phyloP scores from a whole-genome alignment of 1,140 invertebrate species.

The Dendrolimus punctatus region DNA sequence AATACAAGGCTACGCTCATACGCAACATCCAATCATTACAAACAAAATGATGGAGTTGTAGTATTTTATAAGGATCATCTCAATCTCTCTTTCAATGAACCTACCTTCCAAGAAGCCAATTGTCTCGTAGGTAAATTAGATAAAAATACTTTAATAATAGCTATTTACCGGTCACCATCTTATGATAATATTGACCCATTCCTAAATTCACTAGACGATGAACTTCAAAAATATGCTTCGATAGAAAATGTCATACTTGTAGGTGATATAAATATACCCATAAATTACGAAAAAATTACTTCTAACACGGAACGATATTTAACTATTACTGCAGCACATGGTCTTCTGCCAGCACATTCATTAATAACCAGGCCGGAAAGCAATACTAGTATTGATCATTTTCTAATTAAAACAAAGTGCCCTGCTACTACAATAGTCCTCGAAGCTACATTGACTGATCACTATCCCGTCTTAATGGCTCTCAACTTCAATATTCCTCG shows the following conservation, averaged over 20 bases:
- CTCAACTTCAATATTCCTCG: background rate
- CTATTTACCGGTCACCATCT: constrained; percentile 19
- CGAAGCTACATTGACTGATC: constrained; percentile 1
- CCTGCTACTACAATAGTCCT: background rate
- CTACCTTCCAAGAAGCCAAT: constrained; percentile 1
- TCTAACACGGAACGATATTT: constrained; percentile 2
- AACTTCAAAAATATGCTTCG: background rate
- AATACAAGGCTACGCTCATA: background rate
- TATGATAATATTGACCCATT: constrained; percentile 12
- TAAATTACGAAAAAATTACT: background rate
- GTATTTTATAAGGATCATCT: constrained; percentile 11
- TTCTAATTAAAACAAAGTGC: background rate
- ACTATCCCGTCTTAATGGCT: background rate
- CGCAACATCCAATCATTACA: constrained; percentile 3
- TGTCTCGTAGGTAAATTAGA: constrained; percentile 7
- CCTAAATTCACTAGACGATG: constrained; percentile 7
- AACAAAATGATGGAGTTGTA: constrained; percentile 20
- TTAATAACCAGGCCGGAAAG: background rate
- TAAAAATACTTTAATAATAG: constrained; percentile 7
- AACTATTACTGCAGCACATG: constrained; percentile 3
- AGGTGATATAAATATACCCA: constrained; percentile 7
- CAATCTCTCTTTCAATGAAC: constrained; percentile 1
- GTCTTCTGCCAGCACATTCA: constrained; percentile 6
- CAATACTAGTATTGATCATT: constrained; percentile 8
- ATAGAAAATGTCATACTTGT: constrained; percentile 1